Base-by-base conservation (phyloP, 1,140 invertebrate genomes). In the Drosophila trapezifrons region DNA sequence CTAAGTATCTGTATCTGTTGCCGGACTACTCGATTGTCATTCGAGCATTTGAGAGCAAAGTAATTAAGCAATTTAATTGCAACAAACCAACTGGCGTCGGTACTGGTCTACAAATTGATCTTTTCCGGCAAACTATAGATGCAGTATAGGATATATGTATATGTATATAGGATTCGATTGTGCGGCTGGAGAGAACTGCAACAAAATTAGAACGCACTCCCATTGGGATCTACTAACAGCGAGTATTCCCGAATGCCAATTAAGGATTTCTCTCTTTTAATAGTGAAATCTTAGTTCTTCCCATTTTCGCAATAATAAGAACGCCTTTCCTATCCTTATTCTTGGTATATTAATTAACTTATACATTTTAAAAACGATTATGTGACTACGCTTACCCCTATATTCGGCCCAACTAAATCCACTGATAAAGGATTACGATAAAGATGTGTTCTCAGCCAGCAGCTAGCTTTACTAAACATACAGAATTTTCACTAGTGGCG, bases 61-160 rank as follows among this genome's bases (percentile, higher is more conserved):
- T 47, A 52, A 70, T 70, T 66, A 40, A 42, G 56, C 59, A 27
- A 35, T 62, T 66, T 35, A 62, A 40, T 54, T 57, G 51, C 57
- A 15, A 32, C 35, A 52, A 64, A 49, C 25, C 18, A 18, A 62
- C 35, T 20, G 15, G 2, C 51, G 13, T 35, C 32, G 18, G 13
- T 54, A 8, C 51, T 54, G 13, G 51, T 54, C 51, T 18, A 65
- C 22, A 47, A 49, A 72, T 78, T 78, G 54, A 72, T 47, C 17
- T 64, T 45, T 66, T 66, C 63, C 63, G 63, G 63, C 42, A 46
- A 46, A 37, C 13, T 1, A 52, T 52, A 65, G 37, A 29, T 9
- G 13, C 27, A 17, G 13, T 3, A 20, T 9, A 27, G n/a, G 40
- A 2, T 54, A n/a, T n/a, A n/a, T n/a, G n/a, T n/a, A n/a, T n/a